phyloP scores from a whole-genome alignment of 1,140 invertebrate species.

The Apis cerana region DNA sequence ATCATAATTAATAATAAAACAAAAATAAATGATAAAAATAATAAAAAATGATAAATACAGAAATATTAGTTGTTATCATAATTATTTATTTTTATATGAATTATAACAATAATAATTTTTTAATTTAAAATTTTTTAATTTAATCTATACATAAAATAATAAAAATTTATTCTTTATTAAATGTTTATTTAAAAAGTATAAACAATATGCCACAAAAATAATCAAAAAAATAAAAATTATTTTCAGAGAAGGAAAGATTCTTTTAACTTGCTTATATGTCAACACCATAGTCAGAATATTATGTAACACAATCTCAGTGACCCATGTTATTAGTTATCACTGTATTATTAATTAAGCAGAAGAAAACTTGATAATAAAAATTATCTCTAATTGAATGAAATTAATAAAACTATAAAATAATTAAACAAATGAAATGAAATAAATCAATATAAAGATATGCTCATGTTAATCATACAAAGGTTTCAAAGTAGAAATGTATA shows the following conservation, averaged over 20 bases:
- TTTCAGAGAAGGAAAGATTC: slow-evolving; percentile 30
- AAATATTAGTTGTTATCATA: background rate
- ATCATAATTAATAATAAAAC: background rate
- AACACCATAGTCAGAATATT: slow-evolving; percentile 37
- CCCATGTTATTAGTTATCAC: slow-evolving; percentile 57
- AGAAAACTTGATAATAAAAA: slow-evolving; percentile 1
- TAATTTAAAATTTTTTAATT: background rate
- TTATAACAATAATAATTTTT: background rate
- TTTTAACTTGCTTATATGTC: slow-evolving; percentile 31
- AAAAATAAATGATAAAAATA: background rate
- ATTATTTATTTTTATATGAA: background rate
- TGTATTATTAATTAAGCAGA: slow-evolving; percentile 22
- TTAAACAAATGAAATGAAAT: background rate
- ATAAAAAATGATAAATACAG: background rate
- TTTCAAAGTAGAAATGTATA: background rate
- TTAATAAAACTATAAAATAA: background rate
- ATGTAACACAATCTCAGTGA: slow-evolving; percentile 57
- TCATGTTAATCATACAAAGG: background rate
- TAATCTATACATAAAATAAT: background rate
- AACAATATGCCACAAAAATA: slow-evolving; percentile 2
- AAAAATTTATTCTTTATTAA: background rate
- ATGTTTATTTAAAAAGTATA: background rate
- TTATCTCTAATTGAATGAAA: background rate
- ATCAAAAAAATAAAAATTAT: slow-evolving; percentile 12
- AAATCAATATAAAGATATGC: background rate